These are phyloP conservation scores for Drosophila kuntzei DNA, from an alignment of 2,888 invertebrate species.

Conservation along the genomic window DNA sequence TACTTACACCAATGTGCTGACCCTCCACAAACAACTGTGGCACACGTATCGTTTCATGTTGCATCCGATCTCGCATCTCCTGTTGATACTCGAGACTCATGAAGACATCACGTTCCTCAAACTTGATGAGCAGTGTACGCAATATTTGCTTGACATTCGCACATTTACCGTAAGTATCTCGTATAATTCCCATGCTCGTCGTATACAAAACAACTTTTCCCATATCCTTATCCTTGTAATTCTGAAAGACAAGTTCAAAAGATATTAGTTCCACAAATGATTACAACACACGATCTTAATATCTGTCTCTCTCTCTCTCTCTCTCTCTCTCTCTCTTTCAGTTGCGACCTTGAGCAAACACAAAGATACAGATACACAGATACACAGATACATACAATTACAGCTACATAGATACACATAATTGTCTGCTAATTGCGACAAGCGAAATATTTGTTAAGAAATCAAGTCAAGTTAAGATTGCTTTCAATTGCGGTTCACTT, in stretches of 20 bases:
- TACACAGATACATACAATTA: conserved; percentile 6
- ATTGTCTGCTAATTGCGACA: conserved; percentile 36
- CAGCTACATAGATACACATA: conserved; percentile 5
- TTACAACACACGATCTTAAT: conserved; percentile 9
- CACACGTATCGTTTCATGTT: conserved; percentile 90
- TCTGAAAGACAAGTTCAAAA: conserved; percentile 87
- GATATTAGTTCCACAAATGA: not conserved
- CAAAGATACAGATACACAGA: conserved; percentile 12
- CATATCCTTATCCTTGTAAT: conserved; percentile 95
- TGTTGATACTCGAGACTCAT: conserved; percentile 96
- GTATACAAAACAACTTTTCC: conserved; percentile 97
- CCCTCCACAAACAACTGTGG: conserved; percentile 98
- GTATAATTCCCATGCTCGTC: conserved; percentile 97
- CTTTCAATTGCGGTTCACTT: conserved; percentile 26
- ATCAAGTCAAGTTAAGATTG: conserved; percentile 30
- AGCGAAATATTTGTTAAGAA: conserved; percentile 40
- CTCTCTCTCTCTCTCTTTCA: not conserved
- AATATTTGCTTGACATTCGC: conserved; percentile 96
- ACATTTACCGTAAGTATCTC: conserved; percentile 96
- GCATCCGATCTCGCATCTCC: conserved; percentile 94
- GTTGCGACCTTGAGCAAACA: conserved; percentile 25
- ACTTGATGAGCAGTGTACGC: conserved; percentile 95
- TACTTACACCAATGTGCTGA: conserved; percentile 91
- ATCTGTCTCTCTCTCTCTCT: not conserved
- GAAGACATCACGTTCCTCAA: conserved; percentile 96